Base-by-base conservation (phyloP, 2,797 vertebrate species). In the Sebastes baramenuke region DNA sequence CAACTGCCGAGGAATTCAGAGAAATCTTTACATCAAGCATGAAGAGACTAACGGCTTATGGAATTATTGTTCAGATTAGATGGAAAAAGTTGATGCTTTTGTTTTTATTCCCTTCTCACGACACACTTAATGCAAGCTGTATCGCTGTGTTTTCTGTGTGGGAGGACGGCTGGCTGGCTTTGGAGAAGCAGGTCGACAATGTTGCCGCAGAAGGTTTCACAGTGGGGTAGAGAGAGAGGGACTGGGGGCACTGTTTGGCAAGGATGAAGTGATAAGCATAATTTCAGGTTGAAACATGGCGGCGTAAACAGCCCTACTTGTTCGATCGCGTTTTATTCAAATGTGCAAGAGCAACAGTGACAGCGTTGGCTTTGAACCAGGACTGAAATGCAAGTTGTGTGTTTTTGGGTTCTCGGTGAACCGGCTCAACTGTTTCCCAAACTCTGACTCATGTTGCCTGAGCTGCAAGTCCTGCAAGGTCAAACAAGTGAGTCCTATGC, bases 121-220 rank as follows among this genome's bases (percentile, higher is more conserved):
- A 46, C 64, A 66, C 24, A 46, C 20, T 69, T 67, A 71, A 72
- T 58, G 62, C 65, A 64, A 67, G 61, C 30, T 54, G 79, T 64
- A 52, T 61, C 13, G 10, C 27, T 69, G 29, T 61, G 74, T 80
- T 75, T 38, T 71, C 66, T 72, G 81, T 70, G 69, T 62, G 83
- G 77, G 67, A 27, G 81, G 82, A 66, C 67, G 88, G 72, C 54
- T 60, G 84, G 77, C 67, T 77, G 85, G 88, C 73, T 90, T 89
- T 79, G 38, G 68, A 72, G 85, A 90, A 89, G 86, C 89, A 89
- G 91, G 92, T 92, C 77, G 55, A 77, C 69, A 68, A n/a, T 78
- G 85, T 72, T 72, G 88, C 77, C 83, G 84, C 92, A 93, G 93
- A 93, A 88, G 87, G 89, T 77, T 81, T 93, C 92, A 87, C 92